A percentile compares a stretch with the other conserved stretches of the same genome.
phyloP scores from a whole-genome alignment of 2,113 vertebrate genomes.

The Saimiri boliviensis region DNA sequence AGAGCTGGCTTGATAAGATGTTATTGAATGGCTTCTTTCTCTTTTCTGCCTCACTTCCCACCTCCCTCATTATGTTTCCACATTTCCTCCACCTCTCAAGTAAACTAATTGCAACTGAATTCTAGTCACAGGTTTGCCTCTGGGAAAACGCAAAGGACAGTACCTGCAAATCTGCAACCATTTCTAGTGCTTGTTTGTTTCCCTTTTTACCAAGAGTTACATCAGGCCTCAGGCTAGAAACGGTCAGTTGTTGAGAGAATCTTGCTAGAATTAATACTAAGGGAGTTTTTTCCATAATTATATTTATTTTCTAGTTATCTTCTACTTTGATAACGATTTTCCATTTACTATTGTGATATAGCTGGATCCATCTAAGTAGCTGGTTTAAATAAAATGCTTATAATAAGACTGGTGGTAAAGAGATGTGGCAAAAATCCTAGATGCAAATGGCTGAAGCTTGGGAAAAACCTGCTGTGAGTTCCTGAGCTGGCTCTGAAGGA shows the following conservation, averaged over 20 bases:
- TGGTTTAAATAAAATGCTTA: background rate
- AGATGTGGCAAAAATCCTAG: background rate
- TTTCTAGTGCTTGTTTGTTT: background rate
- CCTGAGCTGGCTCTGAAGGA: background rate
- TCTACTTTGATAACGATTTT: constrained; percentile 20
- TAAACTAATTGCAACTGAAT: background rate
- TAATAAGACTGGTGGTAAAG: background rate
- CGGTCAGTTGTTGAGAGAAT: background rate
- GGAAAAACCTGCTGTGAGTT: background rate
- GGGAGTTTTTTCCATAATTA: background rate
- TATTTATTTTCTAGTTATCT: background rate
- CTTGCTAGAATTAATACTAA: background rate
- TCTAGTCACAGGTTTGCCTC: background rate
- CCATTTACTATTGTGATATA: background rate
- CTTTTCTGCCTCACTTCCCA: background rate
- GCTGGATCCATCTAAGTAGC: background rate
- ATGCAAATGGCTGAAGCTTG: background rate
- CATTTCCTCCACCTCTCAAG: background rate
- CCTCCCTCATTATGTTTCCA: background rate
- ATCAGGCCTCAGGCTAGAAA: background rate
- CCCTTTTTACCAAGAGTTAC: background rate
- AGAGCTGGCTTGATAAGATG: background rate
- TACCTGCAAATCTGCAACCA: background rate
- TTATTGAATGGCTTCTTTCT: background rate
- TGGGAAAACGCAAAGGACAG: background rate